Percentiles rank a stretch among this genome's conserved stretches.
These are phyloP conservation scores for Esox lucius DNA, from an alignment of 2,797 vertebrate genomes.

Conservation along the genomic window DNA sequence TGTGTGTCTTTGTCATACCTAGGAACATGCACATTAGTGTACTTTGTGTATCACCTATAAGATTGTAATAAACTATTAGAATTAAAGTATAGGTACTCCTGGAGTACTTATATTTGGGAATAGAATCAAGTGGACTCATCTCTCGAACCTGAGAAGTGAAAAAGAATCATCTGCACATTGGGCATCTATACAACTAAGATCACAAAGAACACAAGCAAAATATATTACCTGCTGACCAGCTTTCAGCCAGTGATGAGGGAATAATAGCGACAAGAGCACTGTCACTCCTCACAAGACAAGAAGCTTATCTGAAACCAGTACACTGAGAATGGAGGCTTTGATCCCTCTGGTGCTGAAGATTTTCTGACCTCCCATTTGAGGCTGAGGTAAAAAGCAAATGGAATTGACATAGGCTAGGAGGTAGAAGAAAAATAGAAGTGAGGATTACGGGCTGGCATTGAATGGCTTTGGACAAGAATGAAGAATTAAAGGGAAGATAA, in stretches of 20 bases:
- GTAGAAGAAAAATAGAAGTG: constrained; percentile 41
- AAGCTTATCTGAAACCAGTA: constrained; percentile 34
- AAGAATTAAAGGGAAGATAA: constrained; percentile 58
- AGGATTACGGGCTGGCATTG: constrained; percentile 49
- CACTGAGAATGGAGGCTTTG: constrained; percentile 36
- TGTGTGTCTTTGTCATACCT: no score
- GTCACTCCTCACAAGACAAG: constrained; percentile 10
- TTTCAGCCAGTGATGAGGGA: constrained; percentile 8
- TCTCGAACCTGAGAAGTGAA: no score
- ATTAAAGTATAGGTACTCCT: no score
- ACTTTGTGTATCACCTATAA: no score
- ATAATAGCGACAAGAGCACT: constrained; percentile 21
- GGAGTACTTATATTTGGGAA: no score
- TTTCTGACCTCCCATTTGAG: constrained; percentile 42
- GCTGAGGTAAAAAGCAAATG: constrained; percentile 23
- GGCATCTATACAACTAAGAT: neutral
- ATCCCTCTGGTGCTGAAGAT: constrained; percentile 38
- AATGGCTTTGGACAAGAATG: constrained; percentile 47
- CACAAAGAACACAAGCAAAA: neutral
- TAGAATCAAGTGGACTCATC: no score
- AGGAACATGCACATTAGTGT: no score
- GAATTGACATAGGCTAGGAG: constrained; percentile 42
- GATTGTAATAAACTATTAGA: no score
- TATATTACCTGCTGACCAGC: neutral
- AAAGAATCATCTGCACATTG: neutral